Evolutionary conservation across 2,888 invertebrate species (phyloP), one percentile per base, ranked within the genome.

Genomic region (Bugula neritina): DNA sequence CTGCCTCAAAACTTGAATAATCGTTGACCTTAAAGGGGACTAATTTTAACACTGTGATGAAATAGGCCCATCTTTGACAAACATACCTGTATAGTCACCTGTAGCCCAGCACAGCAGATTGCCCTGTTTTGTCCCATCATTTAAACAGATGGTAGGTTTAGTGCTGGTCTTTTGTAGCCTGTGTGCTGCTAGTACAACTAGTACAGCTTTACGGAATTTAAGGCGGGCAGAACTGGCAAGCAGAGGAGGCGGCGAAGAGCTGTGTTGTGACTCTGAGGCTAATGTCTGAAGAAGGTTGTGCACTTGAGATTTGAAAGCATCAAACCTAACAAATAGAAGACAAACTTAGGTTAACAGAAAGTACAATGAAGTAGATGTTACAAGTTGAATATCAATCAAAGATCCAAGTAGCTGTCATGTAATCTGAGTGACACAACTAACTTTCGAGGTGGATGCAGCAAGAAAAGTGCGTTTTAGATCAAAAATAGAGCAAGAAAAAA

Each of bases 51-150:
- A n/a, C n/a, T n/a, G n/a, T n/a, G n/a, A n/a, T n/a, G n/a, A n/a
- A n/a, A n/a, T n/a, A n/a, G n/a, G n/a, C n/a, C n/a, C n/a, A n/a
- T n/a, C n/a, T n/a, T n/a, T n/a, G n/a, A n/a, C n/a, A n/a, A 5
- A 57, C 57, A 57, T n/a, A 57, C 57, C 57, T 57, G 57, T 23
- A 23, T 25, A 63, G 5, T 63, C 63, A 63, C 21, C 17, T 3
- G 63, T 63, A 31, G 63, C 29, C 63, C 63, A 63, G n/a, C 63
- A 63, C 2, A 63, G 43, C 17, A 43, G 27, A 63, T 31, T 63
- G 5, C 10, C 27, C 2, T 21, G 17, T 34, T n/a, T 31, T 3
- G 27, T 31, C 2, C 13, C 63, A 63, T 63, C 63, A 31, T 34
- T 63, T 34, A 63, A 13, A 34, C 63, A 63, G 29, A 63, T 25